phyloP scores from a whole-genome alignment of 2,113 vertebrate species.

The Bungarus multicinctus region DNA sequence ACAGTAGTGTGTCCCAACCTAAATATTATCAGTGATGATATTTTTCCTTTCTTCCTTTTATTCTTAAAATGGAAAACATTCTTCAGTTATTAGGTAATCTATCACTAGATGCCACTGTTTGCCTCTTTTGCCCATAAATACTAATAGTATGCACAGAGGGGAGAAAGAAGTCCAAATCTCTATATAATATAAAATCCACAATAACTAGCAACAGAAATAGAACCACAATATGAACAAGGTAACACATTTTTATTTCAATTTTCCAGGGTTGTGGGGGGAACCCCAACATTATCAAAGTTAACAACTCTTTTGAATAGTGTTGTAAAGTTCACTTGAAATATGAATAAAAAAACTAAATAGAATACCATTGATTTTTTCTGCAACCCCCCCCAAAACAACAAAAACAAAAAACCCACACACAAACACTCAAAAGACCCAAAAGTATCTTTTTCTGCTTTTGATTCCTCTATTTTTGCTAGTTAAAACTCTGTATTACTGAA shows the following conservation, averaged over 20 bases:
- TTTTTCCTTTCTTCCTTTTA: background rate
- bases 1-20: background rate
- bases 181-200: background rate
- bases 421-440: background rate
- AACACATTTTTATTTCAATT: background rate
- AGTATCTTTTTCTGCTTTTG: background rate
- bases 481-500: background rate
- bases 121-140: background rate
- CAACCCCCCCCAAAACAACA: background rate
- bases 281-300: background rate
- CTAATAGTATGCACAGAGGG: background rate
- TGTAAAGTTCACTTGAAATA: background rate
- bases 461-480: background rate
- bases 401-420: background rate
- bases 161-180: background rate
- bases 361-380: background rate
- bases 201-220: background rate
- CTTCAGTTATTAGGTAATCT: background rate
- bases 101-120: conserved; percentile 7
- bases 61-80: background rate
- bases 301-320: background rate
- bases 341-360: background rate
- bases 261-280: background rate
- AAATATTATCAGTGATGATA: background rate
- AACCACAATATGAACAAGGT: background rate